Percentiles rank a stretch among this genome's conserved stretches.
phyloP scores from a whole-genome alignment of 2,888 invertebrate genomes.

The Euproctis similis region DNA sequence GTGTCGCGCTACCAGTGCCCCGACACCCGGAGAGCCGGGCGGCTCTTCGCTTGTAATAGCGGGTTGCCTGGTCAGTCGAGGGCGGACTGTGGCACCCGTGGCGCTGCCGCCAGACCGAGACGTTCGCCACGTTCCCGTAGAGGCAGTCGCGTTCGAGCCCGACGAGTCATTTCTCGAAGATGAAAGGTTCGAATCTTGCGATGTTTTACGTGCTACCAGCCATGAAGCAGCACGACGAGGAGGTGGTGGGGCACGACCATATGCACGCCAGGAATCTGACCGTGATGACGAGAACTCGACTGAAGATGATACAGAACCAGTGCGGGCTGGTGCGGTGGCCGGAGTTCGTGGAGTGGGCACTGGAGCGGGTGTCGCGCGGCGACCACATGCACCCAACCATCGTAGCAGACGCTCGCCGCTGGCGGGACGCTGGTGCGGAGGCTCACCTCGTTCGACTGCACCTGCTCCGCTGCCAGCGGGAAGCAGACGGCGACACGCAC shows the following conservation, averaged over 20 bases:
- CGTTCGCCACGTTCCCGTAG: constrained; percentile 92
- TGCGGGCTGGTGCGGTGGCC: constrained; percentile 65
- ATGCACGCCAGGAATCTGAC: constrained; percentile 91
- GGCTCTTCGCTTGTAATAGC: constrained; percentile 85
- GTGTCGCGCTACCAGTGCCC: constrained; percentile 38
- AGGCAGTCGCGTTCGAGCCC: constrained; percentile 90
- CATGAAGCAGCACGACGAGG: constrained; percentile 90
- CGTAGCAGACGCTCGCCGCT: constrained; percentile 52
- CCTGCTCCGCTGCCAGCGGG: constrained; percentile 74
- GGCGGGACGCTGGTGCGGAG: constrained; percentile 24
- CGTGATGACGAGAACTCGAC: constrained; percentile 93
- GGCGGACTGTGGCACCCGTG: constrained; percentile 77
- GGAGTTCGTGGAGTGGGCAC: constrained; percentile 45
- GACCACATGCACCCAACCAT: constrained; percentile 55
- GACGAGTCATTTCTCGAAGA: constrained; percentile 94
- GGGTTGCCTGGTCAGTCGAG: constrained; percentile 85
- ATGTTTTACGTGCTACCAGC: constrained; percentile 93
- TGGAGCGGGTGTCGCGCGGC: constrained; percentile 28
- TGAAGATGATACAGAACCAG: constrained; percentile 89
- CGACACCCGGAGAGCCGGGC: constrained; percentile 35
- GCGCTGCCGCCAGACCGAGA: constrained; percentile 90
- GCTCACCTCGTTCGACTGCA: constrained; percentile 35
- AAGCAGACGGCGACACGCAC: constrained; percentile 81
- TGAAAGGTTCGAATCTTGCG: constrained; percentile 93
- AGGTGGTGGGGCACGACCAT: constrained; percentile 86